A percentile compares a stretch with the other conserved stretches of the same genome.
Conservation (phyloP, 1,140 invertebrate genomes). For the Varroa destructor region DNA sequence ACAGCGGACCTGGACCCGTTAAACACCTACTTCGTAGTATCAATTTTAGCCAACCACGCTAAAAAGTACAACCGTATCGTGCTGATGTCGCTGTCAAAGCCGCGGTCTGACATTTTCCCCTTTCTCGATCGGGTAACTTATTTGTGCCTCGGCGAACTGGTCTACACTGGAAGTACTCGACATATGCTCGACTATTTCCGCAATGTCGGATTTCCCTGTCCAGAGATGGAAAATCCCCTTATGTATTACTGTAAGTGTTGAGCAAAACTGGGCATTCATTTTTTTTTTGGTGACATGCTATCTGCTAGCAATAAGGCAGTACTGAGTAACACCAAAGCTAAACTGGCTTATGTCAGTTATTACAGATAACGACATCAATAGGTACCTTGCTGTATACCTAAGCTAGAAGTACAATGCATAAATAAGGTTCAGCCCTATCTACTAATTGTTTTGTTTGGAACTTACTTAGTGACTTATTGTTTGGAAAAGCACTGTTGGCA, state of each 20-base stretch:
- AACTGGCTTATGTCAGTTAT: too few species aligned
- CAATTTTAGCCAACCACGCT: slow-evolving; percentile 76
- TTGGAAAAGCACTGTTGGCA: too few species aligned
- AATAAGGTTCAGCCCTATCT: too few species aligned
- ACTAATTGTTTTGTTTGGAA: too few species aligned
- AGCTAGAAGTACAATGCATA: too few species aligned
- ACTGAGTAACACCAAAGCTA: too few species aligned
- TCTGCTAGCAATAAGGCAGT: too few species aligned
- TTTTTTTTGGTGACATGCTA: too few species aligned
- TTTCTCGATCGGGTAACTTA: slow-evolving; percentile 68
- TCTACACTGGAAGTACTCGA: slow-evolving; percentile 70
- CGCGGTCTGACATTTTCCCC: slow-evolving; percentile 77
- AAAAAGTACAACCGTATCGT: slow-evolving; percentile 77
- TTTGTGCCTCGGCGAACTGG: slow-evolving; percentile 71
- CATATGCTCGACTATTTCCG: slow-evolving; percentile 78
- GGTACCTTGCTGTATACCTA: too few species aligned
- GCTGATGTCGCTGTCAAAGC: slow-evolving; percentile 77
- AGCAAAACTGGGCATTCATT: background rate
- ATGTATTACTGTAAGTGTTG: slow-evolving; percentile 77
- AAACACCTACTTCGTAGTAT: slow-evolving; percentile 78
- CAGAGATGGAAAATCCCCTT: slow-evolving; percentile 71
- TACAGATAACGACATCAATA: too few species aligned
- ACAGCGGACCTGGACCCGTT: slow-evolving; percentile 77
- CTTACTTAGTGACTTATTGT: too few species aligned
- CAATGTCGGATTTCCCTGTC: slow-evolving; percentile 78